Base-by-base conservation (phyloP, 2,113 vertebrate genomes). In the Fulica atra region DNA sequence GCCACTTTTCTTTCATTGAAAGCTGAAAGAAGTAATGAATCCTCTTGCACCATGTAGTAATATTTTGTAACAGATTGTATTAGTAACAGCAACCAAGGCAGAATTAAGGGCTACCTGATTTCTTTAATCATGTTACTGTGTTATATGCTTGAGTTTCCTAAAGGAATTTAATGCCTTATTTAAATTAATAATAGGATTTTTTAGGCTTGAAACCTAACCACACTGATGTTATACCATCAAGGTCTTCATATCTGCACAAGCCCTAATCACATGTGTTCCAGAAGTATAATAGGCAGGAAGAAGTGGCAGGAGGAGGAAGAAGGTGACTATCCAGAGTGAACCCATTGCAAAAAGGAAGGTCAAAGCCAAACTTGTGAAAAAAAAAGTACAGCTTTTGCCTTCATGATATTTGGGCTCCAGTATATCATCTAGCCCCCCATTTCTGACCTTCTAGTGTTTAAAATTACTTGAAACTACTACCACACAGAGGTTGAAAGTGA, bases 141-240 rank as follows among this genome's bases (percentile, higher is more conserved):
- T 23, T 59, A 81, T 19, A 69, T 70, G 72, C 16, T 73, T 70
- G 13, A 26, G 42, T 89, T 96, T 89, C 33, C 35, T 42, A 93
- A 93, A 86, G 60, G 9, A 95, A 72, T 89, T 90, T 29, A 94
- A 69, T 36, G 35, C 13, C 44, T 59, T 88, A 84, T 83, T 96
- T 92, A 89, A 74, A 91, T 82, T 35, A 86, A 60, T 25, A 88
- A 31, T 4, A 70, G 29, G 50, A 57, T 73, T 93, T 48, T 80
- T 86, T 17, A 60, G 15, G 87, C 21, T 91, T 94, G 38, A 92
- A 95, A 91, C 61, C 7, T 69, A 87, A 92, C n/a, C 48, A 38
- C 4, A 48, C 6, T 48, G 44, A 24, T n/a, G 11, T 94, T 68
- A 36, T 31, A 65, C 36, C 25, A n/a, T 35, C 25, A 91, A 29